Percentiles rank a stretch among this genome's conserved stretches.
Conservation (phyloP, 2,888 invertebrate genomes). For the Leuctra nigra region DNA sequence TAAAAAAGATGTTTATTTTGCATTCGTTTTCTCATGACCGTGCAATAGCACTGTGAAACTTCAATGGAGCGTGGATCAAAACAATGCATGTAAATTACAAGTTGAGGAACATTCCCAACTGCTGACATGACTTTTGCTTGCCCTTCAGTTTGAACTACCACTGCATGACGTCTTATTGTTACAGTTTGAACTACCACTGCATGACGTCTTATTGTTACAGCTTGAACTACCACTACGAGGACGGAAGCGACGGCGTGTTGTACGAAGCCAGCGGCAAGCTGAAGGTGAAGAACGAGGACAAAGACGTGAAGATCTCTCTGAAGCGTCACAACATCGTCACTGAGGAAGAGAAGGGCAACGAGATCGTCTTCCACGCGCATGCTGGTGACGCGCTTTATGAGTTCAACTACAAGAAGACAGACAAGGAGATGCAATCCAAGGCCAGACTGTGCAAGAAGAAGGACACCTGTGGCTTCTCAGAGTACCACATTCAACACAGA, state of each 20-base stretch:
- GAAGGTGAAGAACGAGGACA: constrained; percentile 10
- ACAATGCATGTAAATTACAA: too few relatives aligned
- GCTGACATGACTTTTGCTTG: too few relatives aligned
- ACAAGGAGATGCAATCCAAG: constrained; percentile 62
- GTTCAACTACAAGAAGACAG: constrained; percentile 62
- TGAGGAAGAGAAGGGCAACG: constrained; percentile 60
- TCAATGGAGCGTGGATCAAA: too few relatives aligned
- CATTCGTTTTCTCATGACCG: too few relatives aligned
- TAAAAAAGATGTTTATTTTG: too few relatives aligned
- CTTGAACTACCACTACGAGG: constrained; percentile 12
- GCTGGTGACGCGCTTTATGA: constrained; percentile 64
- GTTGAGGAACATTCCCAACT: too few relatives aligned
- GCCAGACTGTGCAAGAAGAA: constrained; percentile 71
- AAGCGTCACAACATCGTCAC: constrained; percentile 53
- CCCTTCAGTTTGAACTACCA: too few relatives aligned
- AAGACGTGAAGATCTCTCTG: constrained; percentile 50
- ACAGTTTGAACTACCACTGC: too few relatives aligned
- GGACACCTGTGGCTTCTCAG: constrained; percentile 69
- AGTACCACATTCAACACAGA: too few relatives aligned
- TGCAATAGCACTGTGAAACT: too few relatives aligned
- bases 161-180: too few relatives aligned
- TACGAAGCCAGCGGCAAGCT: constrained; percentile 19
- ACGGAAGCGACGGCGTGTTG: constrained; percentile 51
- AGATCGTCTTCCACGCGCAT: constrained; percentile 59
- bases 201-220: constrained; percentile 2